Conservation (phyloP, 2,888 invertebrate genomes). For the Leptinotarsa rubiginosa region DNA sequence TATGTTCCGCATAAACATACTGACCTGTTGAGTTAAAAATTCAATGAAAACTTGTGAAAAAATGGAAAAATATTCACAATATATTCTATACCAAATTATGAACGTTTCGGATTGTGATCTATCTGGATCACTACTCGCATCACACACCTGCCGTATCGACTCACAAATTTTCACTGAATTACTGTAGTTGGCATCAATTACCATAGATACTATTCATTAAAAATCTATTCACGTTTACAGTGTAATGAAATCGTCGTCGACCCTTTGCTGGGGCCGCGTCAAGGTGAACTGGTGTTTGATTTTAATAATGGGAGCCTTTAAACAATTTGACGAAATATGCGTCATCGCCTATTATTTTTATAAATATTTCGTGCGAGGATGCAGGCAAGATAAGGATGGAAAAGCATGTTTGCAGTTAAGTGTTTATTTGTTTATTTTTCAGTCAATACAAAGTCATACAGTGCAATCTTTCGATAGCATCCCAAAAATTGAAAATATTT, state of each 20-base stretch:
- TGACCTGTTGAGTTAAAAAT: no score
- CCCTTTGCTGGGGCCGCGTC: slow-evolving; percentile 15
- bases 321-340: slow-evolving; percentile 12
- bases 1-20: no score
- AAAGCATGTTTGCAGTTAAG: not conserved
- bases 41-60: no score
- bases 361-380: not conserved
- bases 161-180: not conserved
- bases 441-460: no score
- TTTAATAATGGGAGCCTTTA: slow-evolving; percentile 5
- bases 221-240: slow-evolving; percentile 6
- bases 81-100: no score
- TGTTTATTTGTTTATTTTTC: no score
- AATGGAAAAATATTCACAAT: no score
- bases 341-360: slow-evolving; percentile 13
- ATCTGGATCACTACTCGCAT: not conserved
- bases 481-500: no score
- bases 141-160: not conserved
- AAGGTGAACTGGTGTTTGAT: slow-evolving; percentile 23
- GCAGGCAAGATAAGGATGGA: not conserved
- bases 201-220: not conserved
- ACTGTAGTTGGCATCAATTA: not conserved
- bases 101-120: no score
- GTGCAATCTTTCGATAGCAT: no score
- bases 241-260: slow-evolving; percentile 1